phyloP scores from a whole-genome alignment of 2,113 vertebrate genomes.

The Pituophis catenifer region DNA sequence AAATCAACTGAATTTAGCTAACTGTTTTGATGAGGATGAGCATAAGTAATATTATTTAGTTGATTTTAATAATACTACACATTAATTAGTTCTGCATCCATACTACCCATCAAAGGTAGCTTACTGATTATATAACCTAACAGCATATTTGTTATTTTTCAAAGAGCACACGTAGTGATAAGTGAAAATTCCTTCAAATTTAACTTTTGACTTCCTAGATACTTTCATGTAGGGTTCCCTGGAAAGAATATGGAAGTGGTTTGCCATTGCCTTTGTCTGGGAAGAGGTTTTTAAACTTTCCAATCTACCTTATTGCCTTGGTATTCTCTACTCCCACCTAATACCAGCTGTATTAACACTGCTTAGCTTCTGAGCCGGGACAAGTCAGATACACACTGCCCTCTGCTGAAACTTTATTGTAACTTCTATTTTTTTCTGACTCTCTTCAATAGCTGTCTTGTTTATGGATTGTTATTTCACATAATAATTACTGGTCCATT shows the following conservation, averaged over 20 bases:
- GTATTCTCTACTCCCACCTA: not conserved
- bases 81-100: not conserved
- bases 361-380: not conserved
- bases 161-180: not conserved
- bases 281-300: not conserved
- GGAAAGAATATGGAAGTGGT: not conserved
- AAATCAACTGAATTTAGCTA: not conserved
- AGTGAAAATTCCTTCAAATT: not conserved
- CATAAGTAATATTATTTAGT: not conserved
- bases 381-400: not conserved
- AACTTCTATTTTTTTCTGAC: not conserved
- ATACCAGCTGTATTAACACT: not conserved
- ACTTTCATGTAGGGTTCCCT: not conserved
- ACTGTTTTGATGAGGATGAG: not conserved
- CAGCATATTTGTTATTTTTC: not conserved
- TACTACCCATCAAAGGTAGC: not conserved
- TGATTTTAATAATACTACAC: not conserved
- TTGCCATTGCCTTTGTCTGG: not conserved
- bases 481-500: not conserved
- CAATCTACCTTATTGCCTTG: not conserved
- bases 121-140: not conserved
- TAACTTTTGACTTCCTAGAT: not conserved
- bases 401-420: not conserved
- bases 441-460: not conserved
- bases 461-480: not conserved